A percentile compares a stretch with the other conserved stretches of the same genome.
Conservation (phyloP, 1,140 invertebrate genomes). For the Gonatopus flavifemur region DNA sequence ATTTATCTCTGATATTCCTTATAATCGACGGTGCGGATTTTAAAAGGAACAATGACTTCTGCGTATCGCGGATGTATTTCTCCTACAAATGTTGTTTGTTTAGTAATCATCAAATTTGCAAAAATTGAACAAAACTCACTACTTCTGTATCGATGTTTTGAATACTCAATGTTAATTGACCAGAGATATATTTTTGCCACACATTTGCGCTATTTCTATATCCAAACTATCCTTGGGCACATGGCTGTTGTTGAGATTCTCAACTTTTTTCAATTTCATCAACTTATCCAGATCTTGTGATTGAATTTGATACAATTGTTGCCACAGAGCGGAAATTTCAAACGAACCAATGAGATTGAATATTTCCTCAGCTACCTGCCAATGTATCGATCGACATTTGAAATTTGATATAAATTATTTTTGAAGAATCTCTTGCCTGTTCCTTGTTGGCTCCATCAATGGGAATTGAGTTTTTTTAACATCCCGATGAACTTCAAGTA, state of each 20-base stretch:
- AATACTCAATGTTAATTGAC: slow-evolving; percentile 28
- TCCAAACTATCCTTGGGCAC: slow-evolving; percentile 21
- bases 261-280: slow-evolving; percentile 28
- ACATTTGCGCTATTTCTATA: slow-evolving; percentile 35
- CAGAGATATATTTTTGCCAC: slow-evolving; percentile 36
- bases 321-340: slow-evolving; percentile 41
- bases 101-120: not conserved
- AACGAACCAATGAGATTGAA: slow-evolving; percentile 31
- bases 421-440: slow-evolving; percentile 25
- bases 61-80: slow-evolving; percentile 29
- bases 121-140: slow-evolving; percentile 18
- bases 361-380: slow-evolving; percentile 41
- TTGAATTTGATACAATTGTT: slow-evolving; percentile 36
- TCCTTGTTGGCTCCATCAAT: slow-evolving; percentile 40
- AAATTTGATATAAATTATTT: slow-evolving; percentile 8
- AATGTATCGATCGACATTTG: slow-evolving; percentile 7
- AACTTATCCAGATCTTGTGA: slow-evolving; percentile 34
- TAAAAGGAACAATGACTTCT: slow-evolving; percentile 33
- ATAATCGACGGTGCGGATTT: slow-evolving; percentile 29
- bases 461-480: slow-evolving; percentile 34
- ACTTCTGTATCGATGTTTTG: slow-evolving; percentile 29
- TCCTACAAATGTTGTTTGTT: slow-evolving; percentile 17
- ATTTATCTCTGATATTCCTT: slow-evolving; percentile 25
- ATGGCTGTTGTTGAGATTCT: too few relatives aligned
- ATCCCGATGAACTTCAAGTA: slow-evolving; percentile 36